Evolutionary conservation across 2,113 vertebrate genomes (phyloP).

Genomic region (Ovibos moschatus): DNA sequence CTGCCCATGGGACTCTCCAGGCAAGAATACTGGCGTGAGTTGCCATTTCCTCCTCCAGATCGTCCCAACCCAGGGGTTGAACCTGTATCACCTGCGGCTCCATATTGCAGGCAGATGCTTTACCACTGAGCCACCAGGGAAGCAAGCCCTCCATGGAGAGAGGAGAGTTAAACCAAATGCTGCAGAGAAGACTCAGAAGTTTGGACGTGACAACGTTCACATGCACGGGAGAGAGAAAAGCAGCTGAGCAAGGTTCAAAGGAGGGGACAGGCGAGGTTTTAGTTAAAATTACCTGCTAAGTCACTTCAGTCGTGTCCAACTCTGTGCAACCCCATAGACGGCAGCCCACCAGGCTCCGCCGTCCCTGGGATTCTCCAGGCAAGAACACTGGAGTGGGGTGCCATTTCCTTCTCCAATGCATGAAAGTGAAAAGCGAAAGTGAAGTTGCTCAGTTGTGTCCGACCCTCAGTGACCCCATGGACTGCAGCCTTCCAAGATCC

Average conservation of each 20-base stretch:
- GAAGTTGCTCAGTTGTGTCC: too few species aligned
- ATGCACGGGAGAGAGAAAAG: background rate
- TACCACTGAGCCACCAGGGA: background rate
- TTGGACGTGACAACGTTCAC: background rate
- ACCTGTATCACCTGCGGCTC: rapidly evolving
- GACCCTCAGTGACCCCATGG: too few species aligned
- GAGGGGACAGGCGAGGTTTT: background rate
- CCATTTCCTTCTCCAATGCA: too few species aligned
- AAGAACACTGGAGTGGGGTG: too few species aligned
- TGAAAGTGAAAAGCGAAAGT: too few species aligned
- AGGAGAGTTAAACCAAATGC: background rate
- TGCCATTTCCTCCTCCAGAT: background rate
- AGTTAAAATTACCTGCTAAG: background rate
- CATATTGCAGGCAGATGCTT: background rate
- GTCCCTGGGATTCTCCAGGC: too few species aligned
- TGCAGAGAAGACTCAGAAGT: background rate
- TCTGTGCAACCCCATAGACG: too few species aligned
- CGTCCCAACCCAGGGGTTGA: background rate
- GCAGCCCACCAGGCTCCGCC: too few species aligned
- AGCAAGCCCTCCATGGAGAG: background rate
- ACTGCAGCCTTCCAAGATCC: too few species aligned
- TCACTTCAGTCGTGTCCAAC: too few species aligned
- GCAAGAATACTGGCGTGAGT: background rate
- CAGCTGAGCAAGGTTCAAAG: background rate
- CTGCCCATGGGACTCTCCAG: background rate